phyloP scores from a whole-genome alignment of 1,140 invertebrate genomes.

The Drosophila nannoptera region DNA sequence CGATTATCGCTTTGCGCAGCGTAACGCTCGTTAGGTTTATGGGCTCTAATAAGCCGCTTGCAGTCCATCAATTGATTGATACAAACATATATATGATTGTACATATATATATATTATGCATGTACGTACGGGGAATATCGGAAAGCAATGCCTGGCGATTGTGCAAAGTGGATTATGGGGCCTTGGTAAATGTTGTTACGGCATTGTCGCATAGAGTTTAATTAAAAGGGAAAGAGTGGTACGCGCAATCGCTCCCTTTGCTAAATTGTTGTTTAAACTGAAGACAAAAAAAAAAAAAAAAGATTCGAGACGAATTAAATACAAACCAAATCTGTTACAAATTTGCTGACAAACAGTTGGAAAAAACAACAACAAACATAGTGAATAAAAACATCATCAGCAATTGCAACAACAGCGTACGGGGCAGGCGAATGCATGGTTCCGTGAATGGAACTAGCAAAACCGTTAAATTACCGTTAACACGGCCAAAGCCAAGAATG shows the following conservation, averaged over 20 bases:
- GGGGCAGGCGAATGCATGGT: slow-evolving; percentile 4
- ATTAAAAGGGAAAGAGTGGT: slow-evolving; percentile 1
- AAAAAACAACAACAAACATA: slow-evolving; percentile 12
- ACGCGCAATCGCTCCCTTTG: background rate
- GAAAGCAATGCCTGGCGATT: background rate
- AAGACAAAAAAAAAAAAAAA: background rate
- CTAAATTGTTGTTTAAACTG: slow-evolving; percentile 7
- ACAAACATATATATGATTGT: no score
- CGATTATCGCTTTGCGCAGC: no score
- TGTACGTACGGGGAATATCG: background rate
- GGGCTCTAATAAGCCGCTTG: no score
- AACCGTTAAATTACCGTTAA: background rate
- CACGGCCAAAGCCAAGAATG: slow-evolving; percentile 24
- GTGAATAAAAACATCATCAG: slow-evolving; percentile 12
- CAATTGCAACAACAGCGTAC: slow-evolving; percentile 9
- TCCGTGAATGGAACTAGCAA: slow-evolving; percentile 30
- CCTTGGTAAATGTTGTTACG: slow-evolving; percentile 4
- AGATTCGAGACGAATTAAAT: slow-evolving; percentile 10
- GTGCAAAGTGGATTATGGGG: slow-evolving; percentile 20
- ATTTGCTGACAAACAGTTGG: slow-evolving; percentile 43
- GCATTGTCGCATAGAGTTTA: slow-evolving; percentile 7
- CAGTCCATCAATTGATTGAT: no score
- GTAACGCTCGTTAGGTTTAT: no score
- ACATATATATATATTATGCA: no score
- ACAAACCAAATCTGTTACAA: slow-evolving; percentile 32